A percentile compares a stretch with the other conserved stretches of the same genome.
Conservation (phyloP, 2,113 vertebrate species). For the Osmerus mordax region DNA sequence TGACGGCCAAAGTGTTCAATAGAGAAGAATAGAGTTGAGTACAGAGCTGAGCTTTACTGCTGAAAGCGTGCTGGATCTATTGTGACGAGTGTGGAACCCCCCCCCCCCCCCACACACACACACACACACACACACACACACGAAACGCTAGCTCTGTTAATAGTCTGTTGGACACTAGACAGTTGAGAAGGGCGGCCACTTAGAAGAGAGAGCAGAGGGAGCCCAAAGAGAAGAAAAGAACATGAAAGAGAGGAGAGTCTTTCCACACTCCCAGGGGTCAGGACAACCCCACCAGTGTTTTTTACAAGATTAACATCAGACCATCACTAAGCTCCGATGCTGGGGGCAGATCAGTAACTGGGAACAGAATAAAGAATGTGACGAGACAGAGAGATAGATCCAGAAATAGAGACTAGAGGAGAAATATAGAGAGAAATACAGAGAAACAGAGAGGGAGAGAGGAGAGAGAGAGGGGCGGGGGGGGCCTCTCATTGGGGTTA, state of each 20-base stretch:
- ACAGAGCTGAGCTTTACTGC: constrained; percentile 42
- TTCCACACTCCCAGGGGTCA: too few relatives aligned
- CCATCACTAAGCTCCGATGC: too few relatives aligned
- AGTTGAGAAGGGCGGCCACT: constrained; percentile 68
- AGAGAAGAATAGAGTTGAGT: constrained; percentile 46
- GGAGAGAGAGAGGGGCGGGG: constrained; percentile 18
- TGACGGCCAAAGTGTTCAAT: constrained; percentile 54
- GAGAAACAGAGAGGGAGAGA: constrained; percentile 8
- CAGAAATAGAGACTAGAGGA: not conserved
- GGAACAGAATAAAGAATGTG: too few relatives aligned
- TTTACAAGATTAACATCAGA: too few relatives aligned
- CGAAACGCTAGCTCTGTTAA: constrained; percentile 71
- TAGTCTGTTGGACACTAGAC: constrained; percentile 63
- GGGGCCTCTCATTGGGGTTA: constrained; percentile 57
- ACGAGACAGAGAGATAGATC: too few relatives aligned
- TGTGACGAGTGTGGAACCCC: constrained; percentile 64
- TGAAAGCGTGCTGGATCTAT: constrained; percentile 66
- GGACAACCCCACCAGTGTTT: too few relatives aligned
- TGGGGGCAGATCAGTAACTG: too few relatives aligned
- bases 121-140: constrained; percentile 32
- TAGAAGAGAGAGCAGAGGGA: constrained; percentile 68
- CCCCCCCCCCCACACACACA: not conserved
- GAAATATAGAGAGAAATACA: constrained; percentile 8
- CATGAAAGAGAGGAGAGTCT: too few relatives aligned
- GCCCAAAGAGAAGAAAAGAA: constrained; percentile 23